Percentiles rank a stretch among this genome's conserved stretches.
Evolutionary conservation across 2,888 invertebrate species (phyloP).

Genomic region (Formica aserva): DNA sequence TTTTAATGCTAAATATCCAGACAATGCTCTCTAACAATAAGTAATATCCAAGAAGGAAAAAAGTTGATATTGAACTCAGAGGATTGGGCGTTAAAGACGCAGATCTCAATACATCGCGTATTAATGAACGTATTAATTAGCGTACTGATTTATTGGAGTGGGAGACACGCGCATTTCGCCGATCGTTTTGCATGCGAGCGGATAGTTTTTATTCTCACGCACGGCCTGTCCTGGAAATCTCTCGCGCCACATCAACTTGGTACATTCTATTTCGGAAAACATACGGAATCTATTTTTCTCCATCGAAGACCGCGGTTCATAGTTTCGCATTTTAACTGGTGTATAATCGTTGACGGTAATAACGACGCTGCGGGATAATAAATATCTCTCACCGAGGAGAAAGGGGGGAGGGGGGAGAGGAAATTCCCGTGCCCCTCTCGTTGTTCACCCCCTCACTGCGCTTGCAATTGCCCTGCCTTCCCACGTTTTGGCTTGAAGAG

Average conservation of each 20-base stretch:
- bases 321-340: slow-evolving; percentile 57
- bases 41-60: neutral
- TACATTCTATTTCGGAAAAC: slow-evolving; percentile 43
- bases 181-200: slow-evolving; percentile 16
- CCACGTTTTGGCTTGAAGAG: neutral
- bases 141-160: slow-evolving; percentile 24
- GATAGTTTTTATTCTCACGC: slow-evolving; percentile 33
- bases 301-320: slow-evolving; percentile 18
- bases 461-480: neutral
- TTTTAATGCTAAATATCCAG: neutral
- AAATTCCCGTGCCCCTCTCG: neutral
- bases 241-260: slow-evolving; percentile 45
- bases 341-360: slow-evolving; percentile 56
- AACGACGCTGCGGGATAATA: slow-evolving; percentile 54
- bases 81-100: slow-evolving; percentile 15
- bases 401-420: neutral
- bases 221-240: slow-evolving; percentile 31
- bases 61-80: neutral
- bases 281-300: slow-evolving; percentile 48
- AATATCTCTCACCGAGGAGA: slow-evolving; percentile 52
- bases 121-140: slow-evolving; percentile 45
- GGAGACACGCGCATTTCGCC: slow-evolving; percentile 29
- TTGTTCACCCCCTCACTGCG: neutral
- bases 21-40: neutral
- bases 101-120: slow-evolving; percentile 8